These are phyloP conservation scores for Equus przewalskii DNA, from an alignment of 2,113 vertebrate species.

Conservation along the genomic window DNA sequence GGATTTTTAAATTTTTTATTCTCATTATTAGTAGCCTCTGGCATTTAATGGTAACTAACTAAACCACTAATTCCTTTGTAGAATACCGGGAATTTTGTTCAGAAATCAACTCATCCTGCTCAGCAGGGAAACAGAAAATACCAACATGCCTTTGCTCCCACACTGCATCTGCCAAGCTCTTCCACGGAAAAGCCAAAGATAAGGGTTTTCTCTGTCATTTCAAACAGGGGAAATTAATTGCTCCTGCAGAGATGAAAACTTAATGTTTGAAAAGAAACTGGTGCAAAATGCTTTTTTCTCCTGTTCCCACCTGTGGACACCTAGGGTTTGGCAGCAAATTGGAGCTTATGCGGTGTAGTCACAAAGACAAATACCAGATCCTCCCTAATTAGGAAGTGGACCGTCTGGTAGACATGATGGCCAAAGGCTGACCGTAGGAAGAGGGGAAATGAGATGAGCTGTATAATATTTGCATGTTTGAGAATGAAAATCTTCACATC, in stretches of 20 bases:
- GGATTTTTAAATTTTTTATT: constrained; percentile 70
- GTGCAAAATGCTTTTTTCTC: constrained; percentile 20
- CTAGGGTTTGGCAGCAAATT: constrained; percentile 36
- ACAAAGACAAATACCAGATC: constrained; percentile 40
- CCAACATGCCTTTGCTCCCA: constrained; percentile 65
- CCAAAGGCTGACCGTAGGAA: neutral
- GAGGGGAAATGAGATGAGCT: neutral
- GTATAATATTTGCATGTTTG: neutral
- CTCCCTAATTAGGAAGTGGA: constrained; percentile 53
- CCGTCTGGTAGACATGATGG: neutral
- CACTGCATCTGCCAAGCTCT: neutral
- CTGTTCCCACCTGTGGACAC: constrained; percentile 33
- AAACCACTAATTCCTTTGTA: constrained; percentile 76
- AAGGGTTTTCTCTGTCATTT: constrained; percentile 65
- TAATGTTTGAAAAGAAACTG: constrained; percentile 44
- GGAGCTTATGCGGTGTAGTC: constrained; percentile 20
- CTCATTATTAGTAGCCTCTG: constrained; percentile 74
- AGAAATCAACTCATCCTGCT: constrained; percentile 73
- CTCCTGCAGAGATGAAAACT: constrained; percentile 73
- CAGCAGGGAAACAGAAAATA: neutral
- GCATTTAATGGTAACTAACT: constrained; percentile 62
- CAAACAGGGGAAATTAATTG: constrained; percentile 71
- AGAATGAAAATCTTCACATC: neutral
- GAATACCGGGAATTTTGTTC: constrained; percentile 76
- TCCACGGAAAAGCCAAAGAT: constrained; percentile 73